These are phyloP conservation scores for Meghimatium bilineatum DNA, from an alignment of 2,888 invertebrate genomes.

Conservation along the genomic window DNA sequence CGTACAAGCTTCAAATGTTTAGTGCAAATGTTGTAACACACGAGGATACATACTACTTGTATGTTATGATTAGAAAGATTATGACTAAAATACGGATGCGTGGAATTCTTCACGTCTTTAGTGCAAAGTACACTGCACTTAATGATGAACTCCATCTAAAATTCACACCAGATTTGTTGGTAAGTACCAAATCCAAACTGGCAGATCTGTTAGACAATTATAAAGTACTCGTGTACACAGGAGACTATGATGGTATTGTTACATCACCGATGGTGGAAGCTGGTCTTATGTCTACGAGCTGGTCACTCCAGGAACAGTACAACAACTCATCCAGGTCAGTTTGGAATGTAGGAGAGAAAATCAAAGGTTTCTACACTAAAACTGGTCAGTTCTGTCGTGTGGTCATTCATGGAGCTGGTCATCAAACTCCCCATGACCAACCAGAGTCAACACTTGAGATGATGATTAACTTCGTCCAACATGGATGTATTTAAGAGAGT, in stretches of 20 bases:
- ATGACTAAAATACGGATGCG: not conserved
- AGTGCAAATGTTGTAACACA: no score
- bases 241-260: slow-evolving; percentile 17
- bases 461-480: slow-evolving; percentile 25
- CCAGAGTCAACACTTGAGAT: slow-evolving; percentile 11
- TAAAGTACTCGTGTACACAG: slow-evolving; percentile 16
- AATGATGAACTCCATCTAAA: not conserved
- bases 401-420: slow-evolving; percentile 37
- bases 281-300: slow-evolving; percentile 8
- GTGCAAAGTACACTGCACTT: not conserved
- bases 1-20: not conserved
- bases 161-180: not conserved
- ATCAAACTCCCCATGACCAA: slow-evolving; percentile 31
- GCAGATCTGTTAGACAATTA: slow-evolving; percentile 26
- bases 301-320: slow-evolving; percentile 27
- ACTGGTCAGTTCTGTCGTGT: slow-evolving; percentile 32
- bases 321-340: not conserved
- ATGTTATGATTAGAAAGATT: not conserved
- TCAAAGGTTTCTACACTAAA: slow-evolving; percentile 8
- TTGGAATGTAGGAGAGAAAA: not conserved
- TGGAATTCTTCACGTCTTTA: not conserved
- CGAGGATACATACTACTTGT: no score
- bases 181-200: slow-evolving; percentile 15
- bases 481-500: slow-evolving; percentile 31
- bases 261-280: not conserved